Conservation (phyloP, 2,113 vertebrate species). For the Notarius lentiginosus region DNA sequence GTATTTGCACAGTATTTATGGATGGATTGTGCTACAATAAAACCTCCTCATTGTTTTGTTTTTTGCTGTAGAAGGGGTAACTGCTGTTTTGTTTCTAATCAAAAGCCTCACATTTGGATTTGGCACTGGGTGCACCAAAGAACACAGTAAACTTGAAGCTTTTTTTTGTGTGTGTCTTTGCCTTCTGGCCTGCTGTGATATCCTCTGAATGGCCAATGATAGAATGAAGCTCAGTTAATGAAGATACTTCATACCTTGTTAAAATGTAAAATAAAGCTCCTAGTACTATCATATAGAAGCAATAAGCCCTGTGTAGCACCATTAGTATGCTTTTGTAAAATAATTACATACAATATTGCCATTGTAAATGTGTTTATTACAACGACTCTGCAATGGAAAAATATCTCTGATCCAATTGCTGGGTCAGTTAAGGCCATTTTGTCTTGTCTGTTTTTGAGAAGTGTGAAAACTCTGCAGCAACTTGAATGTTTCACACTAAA, state of each 20-base stretch:
- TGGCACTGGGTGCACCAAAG: background rate
- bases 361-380: background rate
- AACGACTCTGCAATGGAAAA: background rate
- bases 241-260: slow-evolving; percentile 6
- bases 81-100: background rate
- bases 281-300: background rate
- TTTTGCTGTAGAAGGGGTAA: slow-evolving; percentile 15
- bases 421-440: background rate
- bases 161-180: background rate
- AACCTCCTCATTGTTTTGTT: background rate
- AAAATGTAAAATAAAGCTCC: slow-evolving; percentile 13
- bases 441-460: background rate
- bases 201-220: background rate
- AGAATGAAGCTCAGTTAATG: background rate
- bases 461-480: slow-evolving; percentile 1
- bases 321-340: background rate
- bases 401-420: background rate
- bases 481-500: background rate
- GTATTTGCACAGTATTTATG: background rate
- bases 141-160: background rate
- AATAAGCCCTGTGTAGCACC: too few relatives aligned
- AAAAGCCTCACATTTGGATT: slow-evolving; percentile 14
- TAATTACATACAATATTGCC: background rate
- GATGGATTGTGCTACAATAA: background rate
- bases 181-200: background rate